phyloP scores from a whole-genome alignment of 1,140 invertebrate species.

The Drosophila kohkoa region DNA sequence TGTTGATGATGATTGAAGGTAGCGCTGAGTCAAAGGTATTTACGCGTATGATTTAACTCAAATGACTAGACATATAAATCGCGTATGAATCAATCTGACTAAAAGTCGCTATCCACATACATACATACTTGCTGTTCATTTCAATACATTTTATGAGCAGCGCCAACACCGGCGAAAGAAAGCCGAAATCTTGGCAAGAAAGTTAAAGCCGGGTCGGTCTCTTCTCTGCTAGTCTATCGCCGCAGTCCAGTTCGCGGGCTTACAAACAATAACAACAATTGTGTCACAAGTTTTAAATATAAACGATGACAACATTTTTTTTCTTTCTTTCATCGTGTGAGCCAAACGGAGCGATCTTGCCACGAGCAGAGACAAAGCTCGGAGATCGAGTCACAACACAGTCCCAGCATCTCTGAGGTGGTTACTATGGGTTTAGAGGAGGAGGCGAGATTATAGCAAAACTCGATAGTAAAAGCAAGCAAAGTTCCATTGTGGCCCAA shows the following conservation, averaged over 20 bases:
- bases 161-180: conserved; percentile 26
- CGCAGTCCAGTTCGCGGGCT: conserved; percentile 49
- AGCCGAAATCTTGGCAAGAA: conserved; percentile 50
- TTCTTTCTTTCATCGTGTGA: conserved; percentile 20
- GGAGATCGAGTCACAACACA: neutral
- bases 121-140: neutral
- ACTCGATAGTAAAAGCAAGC: conserved; percentile 66
- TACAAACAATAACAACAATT: conserved; percentile 76
- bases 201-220: conserved; percentile 41
- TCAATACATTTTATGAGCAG: conserved; percentile 6
- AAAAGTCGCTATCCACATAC: neutral
- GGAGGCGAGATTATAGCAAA: conserved; percentile 23
- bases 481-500: conserved; percentile 58
- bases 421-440: conserved; percentile 29
- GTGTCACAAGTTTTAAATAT: conserved; percentile 81
- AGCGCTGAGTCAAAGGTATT: conserved; percentile 43
- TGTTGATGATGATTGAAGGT: conserved; percentile 17
- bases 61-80: conserved; percentile 8
- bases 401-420: conserved; percentile 20
- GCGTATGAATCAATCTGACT: conserved; percentile 8
- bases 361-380: conserved; percentile 32
- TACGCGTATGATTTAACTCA: conserved; percentile 36
- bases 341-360: conserved; percentile 61
- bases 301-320: conserved; percentile 76
- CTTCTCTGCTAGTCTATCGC: neutral